Evolutionary conservation across 1,140 invertebrate species (phyloP), one percentile per base, ranked within the genome.

Genomic region (Danaus plexippus): DNA sequence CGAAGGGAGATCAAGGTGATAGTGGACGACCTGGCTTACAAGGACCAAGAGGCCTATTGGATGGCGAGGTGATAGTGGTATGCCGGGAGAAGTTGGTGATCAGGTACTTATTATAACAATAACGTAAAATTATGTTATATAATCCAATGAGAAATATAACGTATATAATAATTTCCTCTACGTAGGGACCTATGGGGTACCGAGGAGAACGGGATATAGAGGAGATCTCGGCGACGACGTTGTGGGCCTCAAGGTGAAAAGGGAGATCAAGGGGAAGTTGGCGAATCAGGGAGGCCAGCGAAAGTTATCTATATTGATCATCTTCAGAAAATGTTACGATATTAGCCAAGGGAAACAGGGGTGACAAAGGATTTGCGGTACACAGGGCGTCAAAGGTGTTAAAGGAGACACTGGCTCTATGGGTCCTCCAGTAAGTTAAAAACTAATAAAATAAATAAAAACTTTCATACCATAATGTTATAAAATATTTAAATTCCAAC

Each of bases 1-100:
- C 90, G 4, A 95, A 95, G 80, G 95, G 95, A 54, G 90, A 91
- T 44, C 85, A 88, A 42, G 94, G 94, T 22, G 88, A 89, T 9
- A 57, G 71, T 9, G 94, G 92, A 12, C 59, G 68, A 3, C 77
- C 86, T 44, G 91, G 91, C n/a, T 53, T 18, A 43, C 61, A 71
- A 70, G 89, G 85, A 10, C 51, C 63, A 9, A 13, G 41, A 15
- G 85, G 2, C 69, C 65, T 1, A 64, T 48, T 10, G 88, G 88
- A 41, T 86, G 71, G 63, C 66, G 60, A 67, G 87, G 87, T 32
- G 68, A 77, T 11, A 72, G 73, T 63, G 87, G 87, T 1, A 10
- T 43, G 22, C 65, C 64, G 18, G 87, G 87, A 32, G 69, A 75
- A 53, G 63, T 69, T 9, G 87, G 87, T 43, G 81, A 85, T 61